Percentiles rank a stretch among this genome's conserved stretches.
These are phyloP conservation scores for Esox niger DNA, from an alignment of 2,113 vertebrate genomes.

Conservation along the genomic window DNA sequence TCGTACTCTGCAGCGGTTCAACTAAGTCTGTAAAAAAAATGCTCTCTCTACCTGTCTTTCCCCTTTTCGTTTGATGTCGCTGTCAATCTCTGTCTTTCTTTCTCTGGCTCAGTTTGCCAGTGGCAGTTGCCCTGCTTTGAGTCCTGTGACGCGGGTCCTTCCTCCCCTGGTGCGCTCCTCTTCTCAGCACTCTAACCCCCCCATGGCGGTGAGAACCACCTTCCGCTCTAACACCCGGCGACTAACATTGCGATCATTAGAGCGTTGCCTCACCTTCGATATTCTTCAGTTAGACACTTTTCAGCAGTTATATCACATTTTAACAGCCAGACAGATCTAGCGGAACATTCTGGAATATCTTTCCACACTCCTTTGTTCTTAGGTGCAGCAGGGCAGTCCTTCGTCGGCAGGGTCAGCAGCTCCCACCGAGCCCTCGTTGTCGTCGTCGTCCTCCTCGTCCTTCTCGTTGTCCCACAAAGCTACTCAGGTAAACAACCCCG, in stretches of 20 bases:
- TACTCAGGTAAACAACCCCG: slow-evolving; percentile 79
- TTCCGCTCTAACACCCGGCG: slow-evolving; percentile 10
- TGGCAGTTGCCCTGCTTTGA: slow-evolving; percentile 89
- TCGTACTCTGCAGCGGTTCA: too few relatives aligned
- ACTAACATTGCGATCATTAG: too few relatives aligned
- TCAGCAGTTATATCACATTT: too few relatives aligned
- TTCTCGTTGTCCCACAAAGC: slow-evolving; percentile 80
- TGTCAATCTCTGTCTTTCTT: slow-evolving; percentile 51
- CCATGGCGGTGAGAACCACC: slow-evolving; percentile 78
- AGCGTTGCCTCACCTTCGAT: too few relatives aligned
- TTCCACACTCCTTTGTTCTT: neutral
- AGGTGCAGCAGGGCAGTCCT: slow-evolving; percentile 91
- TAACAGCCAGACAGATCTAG: too few relatives aligned
- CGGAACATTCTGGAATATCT: neutral
- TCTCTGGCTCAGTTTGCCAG: slow-evolving; percentile 81
- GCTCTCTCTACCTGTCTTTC: slow-evolving; percentile 49
- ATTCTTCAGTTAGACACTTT: too few relatives aligned
- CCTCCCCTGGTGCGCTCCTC: slow-evolving; percentile 86
- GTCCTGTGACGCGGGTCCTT: slow-evolving; percentile 87
- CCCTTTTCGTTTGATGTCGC: neutral
- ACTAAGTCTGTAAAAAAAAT: neutral
- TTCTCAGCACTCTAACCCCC: slow-evolving; percentile 91
- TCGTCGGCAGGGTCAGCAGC: slow-evolving; percentile 82
- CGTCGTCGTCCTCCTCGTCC: slow-evolving; percentile 78
- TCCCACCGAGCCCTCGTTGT: slow-evolving; percentile 82